Evolutionary conservation across 2,113 vertebrate genomes (phyloP).

Genomic region (Chaetodon auriga): DNA sequence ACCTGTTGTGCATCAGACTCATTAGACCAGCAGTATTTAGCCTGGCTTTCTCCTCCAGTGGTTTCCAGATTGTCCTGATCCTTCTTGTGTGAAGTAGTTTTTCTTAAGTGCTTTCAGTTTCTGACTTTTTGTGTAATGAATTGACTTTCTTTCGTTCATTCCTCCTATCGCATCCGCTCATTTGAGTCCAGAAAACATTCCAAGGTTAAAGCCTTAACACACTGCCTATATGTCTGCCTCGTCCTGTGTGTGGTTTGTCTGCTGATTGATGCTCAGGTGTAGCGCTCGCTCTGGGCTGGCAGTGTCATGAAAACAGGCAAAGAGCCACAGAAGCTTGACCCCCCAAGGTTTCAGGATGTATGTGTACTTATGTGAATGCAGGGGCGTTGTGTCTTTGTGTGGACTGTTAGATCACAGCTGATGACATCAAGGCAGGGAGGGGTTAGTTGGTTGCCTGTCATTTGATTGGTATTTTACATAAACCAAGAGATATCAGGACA

Average conservation of each 20-base stretch:
- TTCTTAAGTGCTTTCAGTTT: no score
- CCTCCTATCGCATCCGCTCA: no score
- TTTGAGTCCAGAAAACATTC: no score
- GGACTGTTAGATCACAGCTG: background rate
- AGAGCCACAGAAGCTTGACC: conserved; percentile 37
- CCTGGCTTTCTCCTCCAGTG: no score
- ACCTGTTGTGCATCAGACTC: no score
- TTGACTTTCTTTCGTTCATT: no score
- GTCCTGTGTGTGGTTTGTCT: conserved; percentile 11
- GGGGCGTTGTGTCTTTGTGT: background rate
- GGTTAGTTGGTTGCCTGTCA: background rate
- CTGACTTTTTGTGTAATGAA: no score
- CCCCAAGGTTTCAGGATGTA: conserved; percentile 35
- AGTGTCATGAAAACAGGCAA: conserved; percentile 66
- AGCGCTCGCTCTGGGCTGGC: conserved; percentile 23
- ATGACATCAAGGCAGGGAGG: background rate
- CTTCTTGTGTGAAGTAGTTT: no score
- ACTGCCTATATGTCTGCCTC: background rate
- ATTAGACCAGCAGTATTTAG: no score
- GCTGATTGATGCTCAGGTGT: conserved; percentile 36
- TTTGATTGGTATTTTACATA: no score
- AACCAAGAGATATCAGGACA: no score
- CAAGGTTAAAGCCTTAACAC: background rate
- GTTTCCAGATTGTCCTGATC: no score
- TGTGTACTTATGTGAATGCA: conserved; percentile 17